These are phyloP conservation scores for Dendropsophus ebraccatus DNA, from an alignment of 2,113 vertebrate species.

Conservation along the genomic window DNA sequence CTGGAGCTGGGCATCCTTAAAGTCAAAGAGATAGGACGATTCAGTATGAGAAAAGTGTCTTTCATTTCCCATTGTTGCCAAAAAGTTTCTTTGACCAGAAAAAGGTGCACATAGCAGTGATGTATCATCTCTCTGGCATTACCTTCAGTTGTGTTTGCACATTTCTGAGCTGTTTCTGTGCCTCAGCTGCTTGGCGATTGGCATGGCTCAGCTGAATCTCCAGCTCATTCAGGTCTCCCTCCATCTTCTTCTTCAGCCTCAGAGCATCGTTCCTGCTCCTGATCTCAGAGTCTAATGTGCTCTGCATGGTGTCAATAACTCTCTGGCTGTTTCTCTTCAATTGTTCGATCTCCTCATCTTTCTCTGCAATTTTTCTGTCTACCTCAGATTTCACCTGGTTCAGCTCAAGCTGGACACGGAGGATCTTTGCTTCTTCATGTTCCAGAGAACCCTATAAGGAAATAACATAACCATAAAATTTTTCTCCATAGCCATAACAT, in stretches of 20 bases:
- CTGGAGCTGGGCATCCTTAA: slow-evolving; percentile 84
- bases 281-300: slow-evolving; percentile 69
- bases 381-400: slow-evolving; percentile 81
- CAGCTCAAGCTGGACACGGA: slow-evolving; percentile 78
- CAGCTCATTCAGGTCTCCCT: slow-evolving; percentile 77
- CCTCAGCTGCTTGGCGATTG: slow-evolving; percentile 72
- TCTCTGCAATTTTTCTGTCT: slow-evolving; percentile 80
- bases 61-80: neutral
- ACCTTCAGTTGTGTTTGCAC: slow-evolving; percentile 78
- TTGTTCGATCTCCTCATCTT: slow-evolving; percentile 80
- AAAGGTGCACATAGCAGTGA: neutral
- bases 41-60: too few relatives aligned
- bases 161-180: slow-evolving; percentile 75
- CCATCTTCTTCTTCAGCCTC: slow-evolving; percentile 77
- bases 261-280: slow-evolving; percentile 73
- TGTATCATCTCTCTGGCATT: neutral
- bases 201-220: slow-evolving; percentile 76
- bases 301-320: slow-evolving; percentile 71
- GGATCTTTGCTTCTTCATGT: slow-evolving; percentile 78
- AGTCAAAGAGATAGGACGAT: neutral
- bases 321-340: slow-evolving; percentile 75
- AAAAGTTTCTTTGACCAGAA: neutral
- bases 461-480: too few relatives aligned
- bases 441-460: slow-evolving; percentile 75
- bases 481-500: too few relatives aligned